Evolutionary conservation across 2,113 vertebrate genomes (phyloP).

Genomic region (Potamarius usumacintae): DNA sequence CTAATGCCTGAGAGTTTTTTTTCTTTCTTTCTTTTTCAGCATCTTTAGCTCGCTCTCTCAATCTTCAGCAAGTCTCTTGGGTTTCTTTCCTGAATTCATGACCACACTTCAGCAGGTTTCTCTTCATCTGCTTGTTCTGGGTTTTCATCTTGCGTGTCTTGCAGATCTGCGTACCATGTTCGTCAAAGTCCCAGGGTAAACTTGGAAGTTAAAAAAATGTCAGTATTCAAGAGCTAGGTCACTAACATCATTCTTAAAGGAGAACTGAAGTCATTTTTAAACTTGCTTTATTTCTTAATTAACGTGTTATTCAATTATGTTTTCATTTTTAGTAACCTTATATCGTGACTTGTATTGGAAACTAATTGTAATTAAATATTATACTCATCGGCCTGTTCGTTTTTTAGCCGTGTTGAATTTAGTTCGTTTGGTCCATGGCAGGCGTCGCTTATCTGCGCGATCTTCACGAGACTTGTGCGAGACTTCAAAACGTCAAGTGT

Average conservation of each 20-base stretch:
- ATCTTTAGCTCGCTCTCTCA: neutral
- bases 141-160: neutral
- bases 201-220: neutral
- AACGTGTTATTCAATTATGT: too few relatives aligned
- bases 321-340: too few relatives aligned
- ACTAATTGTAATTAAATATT: too few relatives aligned
- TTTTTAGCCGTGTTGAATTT: too few relatives aligned
- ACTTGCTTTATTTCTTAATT: too few relatives aligned
- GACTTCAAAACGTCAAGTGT: too few relatives aligned
- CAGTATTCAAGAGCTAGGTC: neutral
- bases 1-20: neutral
- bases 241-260: neutral
- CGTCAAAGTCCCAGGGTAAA: neutral
- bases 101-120: neutral
- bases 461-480: too few relatives aligned
- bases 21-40: neutral
- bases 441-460: too few relatives aligned
- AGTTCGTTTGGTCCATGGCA: too few relatives aligned
- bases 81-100: neutral
- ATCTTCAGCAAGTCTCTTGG: neutral
- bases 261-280: too few relatives aligned
- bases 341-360: too few relatives aligned
- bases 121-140: neutral
- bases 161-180: neutral
- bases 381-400: too few relatives aligned